Conservation (phyloP, 23 tunicate genomes). For the Aplidium turbinatum region DNA sequence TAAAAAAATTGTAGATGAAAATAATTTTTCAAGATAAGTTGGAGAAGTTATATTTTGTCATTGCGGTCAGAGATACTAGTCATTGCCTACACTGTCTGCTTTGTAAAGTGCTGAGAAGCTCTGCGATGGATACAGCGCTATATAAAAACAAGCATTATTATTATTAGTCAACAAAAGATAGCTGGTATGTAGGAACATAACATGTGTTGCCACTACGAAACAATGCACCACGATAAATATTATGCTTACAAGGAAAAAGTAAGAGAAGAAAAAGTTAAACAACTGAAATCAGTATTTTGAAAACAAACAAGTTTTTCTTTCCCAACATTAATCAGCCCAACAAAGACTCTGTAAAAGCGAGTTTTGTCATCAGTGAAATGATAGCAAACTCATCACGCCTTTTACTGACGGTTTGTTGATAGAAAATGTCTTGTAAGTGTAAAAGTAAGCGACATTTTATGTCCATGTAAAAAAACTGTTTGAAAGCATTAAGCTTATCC, state of each 20-base stretch:
- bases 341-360: constrained; percentile 26
- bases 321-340: neutral
- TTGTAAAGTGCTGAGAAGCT: no score
- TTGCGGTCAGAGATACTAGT: constrained; percentile 32
- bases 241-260: constrained; percentile 29
- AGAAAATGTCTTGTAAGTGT: neutral
- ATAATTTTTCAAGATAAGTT: constrained; percentile 14
- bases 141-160: no score
- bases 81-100: neutral
- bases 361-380: constrained; percentile 37
- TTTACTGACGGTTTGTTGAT: constrained; percentile 16
- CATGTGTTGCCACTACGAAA: constrained; percentile 41
- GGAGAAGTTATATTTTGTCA: constrained; percentile 30
- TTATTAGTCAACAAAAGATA: constrained; percentile 25
- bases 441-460: constrained; percentile 12
- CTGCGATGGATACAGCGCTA: no score
- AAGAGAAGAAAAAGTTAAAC: constrained; percentile 40
- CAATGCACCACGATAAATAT: constrained; percentile 40
- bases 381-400: constrained; percentile 40
- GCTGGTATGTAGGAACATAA: constrained; percentile 40
- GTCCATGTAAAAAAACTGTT: neutral
- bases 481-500: constrained; percentile 1
- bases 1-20: constrained; percentile 5
- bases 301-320: constrained; percentile 15
- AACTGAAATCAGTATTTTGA: constrained; percentile 32